Percentiles rank a stretch among this genome's conserved stretches.
Conservation (phyloP, 2,113 vertebrate species). For the Brachyistius frenatus region DNA sequence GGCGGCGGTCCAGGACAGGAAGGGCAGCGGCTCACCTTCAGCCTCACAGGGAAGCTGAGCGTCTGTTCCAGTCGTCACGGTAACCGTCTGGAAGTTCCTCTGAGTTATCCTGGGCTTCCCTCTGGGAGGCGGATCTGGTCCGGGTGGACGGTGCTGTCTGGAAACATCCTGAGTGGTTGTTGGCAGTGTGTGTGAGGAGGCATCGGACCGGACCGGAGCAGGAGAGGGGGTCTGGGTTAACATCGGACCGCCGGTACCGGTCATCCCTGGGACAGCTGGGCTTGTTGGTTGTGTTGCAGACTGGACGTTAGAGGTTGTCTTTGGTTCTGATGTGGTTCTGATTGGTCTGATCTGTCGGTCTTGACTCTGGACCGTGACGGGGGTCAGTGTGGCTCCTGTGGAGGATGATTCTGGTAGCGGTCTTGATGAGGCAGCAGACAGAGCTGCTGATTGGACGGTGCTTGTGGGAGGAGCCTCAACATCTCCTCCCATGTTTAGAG, state of each 20-base stretch:
- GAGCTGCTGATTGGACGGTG: neutral
- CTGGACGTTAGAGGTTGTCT: constrained; percentile 49
- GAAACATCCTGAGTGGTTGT: constrained; percentile 55
- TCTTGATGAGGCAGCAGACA: constrained; percentile 3
- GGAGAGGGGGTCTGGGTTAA: neutral
- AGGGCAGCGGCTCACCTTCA: constrained; percentile 86
- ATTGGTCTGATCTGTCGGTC: constrained; percentile 50
- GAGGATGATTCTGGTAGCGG: neutral
- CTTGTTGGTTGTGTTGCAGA: constrained; percentile 34
- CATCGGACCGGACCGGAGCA: constrained; percentile 13
- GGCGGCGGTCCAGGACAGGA: constrained; percentile 90
- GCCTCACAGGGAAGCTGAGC: constrained; percentile 88
- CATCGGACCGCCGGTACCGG: constrained; percentile 10
- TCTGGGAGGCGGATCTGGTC: constrained; percentile 18
- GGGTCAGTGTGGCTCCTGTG: constrained; percentile 32
- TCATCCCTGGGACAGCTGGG: constrained; percentile 42
- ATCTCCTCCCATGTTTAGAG: constrained; percentile 5
- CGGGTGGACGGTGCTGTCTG: constrained; percentile 35
- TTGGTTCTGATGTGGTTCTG: constrained; percentile 47
- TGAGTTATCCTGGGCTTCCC: constrained; percentile 85
- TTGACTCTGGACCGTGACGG: constrained; percentile 57
- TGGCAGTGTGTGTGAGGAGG: constrained; percentile 15
- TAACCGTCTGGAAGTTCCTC: constrained; percentile 76
- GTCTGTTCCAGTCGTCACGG: constrained; percentile 85
- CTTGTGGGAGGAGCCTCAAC: neutral